Base-by-base conservation (phyloP, 2,113 vertebrate genomes). In the Piaya cayana region DNA sequence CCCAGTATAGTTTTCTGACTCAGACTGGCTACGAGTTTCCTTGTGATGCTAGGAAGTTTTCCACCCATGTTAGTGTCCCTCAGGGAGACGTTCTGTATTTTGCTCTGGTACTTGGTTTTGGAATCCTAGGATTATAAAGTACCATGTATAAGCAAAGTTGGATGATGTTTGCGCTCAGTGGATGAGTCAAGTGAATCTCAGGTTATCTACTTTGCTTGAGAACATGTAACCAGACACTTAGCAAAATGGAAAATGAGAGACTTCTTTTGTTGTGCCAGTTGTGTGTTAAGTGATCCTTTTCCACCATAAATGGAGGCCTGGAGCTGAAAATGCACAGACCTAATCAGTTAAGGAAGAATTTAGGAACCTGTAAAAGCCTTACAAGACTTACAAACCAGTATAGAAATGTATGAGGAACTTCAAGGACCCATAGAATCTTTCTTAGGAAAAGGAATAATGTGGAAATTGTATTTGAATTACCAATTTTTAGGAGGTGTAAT, bases 131-230 rank as follows among this genome's bases (percentile, higher is more conserved):
- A 47, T 77, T 85, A 17, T 23, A 2, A 85, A 70, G 34, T 56
- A 21, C 43, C 22, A 5, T 2, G 8, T 86, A 69, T 87, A 58
- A 50, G 65, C 26, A 36, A 80, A 90, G 59, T 43, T 84, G 45
- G 43, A 25, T 78, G 20, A 60, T 15, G 7, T 65, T 72, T 74
- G 55, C 74, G 68, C 72, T 92, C 27, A 32, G 43, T 1, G 1
- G 27, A 56, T 81, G 71, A 86, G 67, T 85, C 32, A 39, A 56
- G 23, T 22, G 68, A 86, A 69, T 69, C n/a, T 88, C 43, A 30
- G 27, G 34, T 88, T 90, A 49, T 93, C 59, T 80, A 70, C 76
- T 72, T 94, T 87, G 74, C 90, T 81, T 87, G 78, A 80, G 42
- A 90, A 65, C 42, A 43, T 27, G 67, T 79, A 87, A 71, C 89